phyloP scores from a whole-genome alignment of 2,888 invertebrate species.

The Drosophila nr. medialis region DNA sequence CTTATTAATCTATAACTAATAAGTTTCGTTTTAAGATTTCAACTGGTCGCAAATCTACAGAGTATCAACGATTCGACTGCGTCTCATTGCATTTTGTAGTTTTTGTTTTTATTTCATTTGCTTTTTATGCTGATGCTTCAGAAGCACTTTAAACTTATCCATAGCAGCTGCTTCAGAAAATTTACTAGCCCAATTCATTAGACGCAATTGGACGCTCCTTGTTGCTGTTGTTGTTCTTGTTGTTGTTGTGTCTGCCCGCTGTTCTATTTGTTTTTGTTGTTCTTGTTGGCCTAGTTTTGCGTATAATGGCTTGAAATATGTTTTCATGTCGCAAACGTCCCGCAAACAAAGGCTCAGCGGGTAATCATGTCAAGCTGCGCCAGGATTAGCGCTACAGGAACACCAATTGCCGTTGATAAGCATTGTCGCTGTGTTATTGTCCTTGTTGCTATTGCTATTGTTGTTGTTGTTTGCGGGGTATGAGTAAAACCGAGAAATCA shows the following conservation, averaged over 20 bases:
- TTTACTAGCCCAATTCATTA: slow-evolving; percentile 73
- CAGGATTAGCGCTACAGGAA: slow-evolving; percentile 61
- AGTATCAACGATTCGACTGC: slow-evolving; percentile 24
- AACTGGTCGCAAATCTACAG: background rate
- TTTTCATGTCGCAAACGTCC: slow-evolving; percentile 65
- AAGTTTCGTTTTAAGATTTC: background rate
- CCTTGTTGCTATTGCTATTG: slow-evolving; percentile 31
- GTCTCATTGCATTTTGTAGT: slow-evolving; percentile 11
- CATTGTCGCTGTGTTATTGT: slow-evolving; percentile 50
- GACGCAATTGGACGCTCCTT: slow-evolving; percentile 50
- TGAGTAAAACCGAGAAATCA: slow-evolving; percentile 58
- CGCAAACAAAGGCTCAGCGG: slow-evolving; percentile 65
- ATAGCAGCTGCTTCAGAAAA: slow-evolving; percentile 58
- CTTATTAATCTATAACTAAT: background rate
- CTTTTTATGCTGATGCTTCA: slow-evolving; percentile 40
- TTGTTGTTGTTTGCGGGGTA: slow-evolving; percentile 15
- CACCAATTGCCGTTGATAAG: slow-evolving; percentile 55
- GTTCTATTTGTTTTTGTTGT: slow-evolving; percentile 24
- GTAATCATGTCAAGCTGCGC: slow-evolving; percentile 59
- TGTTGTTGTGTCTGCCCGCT: slow-evolving; percentile 15
- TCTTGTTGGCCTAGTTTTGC: slow-evolving; percentile 64
- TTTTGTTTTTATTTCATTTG: slow-evolving; percentile 27
- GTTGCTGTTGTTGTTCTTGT: slow-evolving; percentile 12
- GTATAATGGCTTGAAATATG: slow-evolving; percentile 74
- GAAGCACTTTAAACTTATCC: slow-evolving; percentile 70